These are phyloP conservation scores for Zapus hudsonius DNA, from an alignment of 2,113 vertebrate genomes.

Conservation along the genomic window DNA sequence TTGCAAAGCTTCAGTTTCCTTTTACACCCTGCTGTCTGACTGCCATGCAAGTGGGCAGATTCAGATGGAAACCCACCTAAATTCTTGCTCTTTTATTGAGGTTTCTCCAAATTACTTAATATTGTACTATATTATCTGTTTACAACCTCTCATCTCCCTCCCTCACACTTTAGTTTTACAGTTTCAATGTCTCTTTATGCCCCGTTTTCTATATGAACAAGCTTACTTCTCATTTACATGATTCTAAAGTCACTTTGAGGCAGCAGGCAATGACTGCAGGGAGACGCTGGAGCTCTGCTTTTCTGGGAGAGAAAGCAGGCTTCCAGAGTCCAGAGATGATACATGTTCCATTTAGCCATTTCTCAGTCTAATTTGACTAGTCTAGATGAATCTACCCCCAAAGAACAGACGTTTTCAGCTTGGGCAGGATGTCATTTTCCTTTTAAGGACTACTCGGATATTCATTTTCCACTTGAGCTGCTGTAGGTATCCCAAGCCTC, in stretches of 20 bases:
- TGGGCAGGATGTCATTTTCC: slow-evolving; percentile 73
- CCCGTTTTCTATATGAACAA: slow-evolving; percentile 13
- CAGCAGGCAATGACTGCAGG: background rate
- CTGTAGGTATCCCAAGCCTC: slow-evolving; percentile 71
- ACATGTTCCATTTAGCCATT: slow-evolving; percentile 42
- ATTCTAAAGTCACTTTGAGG: slow-evolving; percentile 23
- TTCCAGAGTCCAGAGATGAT: background rate
- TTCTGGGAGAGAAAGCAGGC: background rate
- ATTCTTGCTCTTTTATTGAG: slow-evolving; percentile 16
- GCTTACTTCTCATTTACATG: background rate
- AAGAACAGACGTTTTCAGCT: slow-evolving; percentile 71
- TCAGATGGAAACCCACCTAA: slow-evolving; percentile 50
- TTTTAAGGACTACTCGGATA: slow-evolving; percentile 79
- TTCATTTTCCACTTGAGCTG: slow-evolving; percentile 78
- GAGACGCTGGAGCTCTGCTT: background rate
- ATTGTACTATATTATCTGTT: background rate
- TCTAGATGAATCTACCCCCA: slow-evolving; percentile 17
- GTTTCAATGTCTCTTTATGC: background rate
- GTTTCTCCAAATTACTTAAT: background rate
- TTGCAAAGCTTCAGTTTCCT: slow-evolving; percentile 42
- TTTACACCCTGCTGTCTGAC: slow-evolving; percentile 2
- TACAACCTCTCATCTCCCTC: background rate
- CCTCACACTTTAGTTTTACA: background rate
- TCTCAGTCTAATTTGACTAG: slow-evolving; percentile 39
- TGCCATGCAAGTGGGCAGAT: background rate